Evolutionary conservation across 2,797 vertebrate genomes (phyloP).

Genomic region (Gallinago nigripennis): DNA sequence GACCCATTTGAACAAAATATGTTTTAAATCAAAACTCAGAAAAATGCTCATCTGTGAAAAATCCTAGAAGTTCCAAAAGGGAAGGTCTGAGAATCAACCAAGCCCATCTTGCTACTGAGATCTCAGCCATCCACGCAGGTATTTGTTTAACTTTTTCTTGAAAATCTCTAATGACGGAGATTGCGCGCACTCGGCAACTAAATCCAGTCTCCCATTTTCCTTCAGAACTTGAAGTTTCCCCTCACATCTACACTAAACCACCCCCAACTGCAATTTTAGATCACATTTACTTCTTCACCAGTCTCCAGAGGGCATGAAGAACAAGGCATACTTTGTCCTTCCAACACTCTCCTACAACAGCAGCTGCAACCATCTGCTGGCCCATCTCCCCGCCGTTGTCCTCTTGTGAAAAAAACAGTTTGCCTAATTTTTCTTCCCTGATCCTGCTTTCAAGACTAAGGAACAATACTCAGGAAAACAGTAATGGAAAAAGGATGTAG

Average conservation of each 20-base stretch:
- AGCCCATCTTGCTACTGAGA: not conserved
- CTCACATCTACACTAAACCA: not conserved
- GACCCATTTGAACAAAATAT: not conserved
- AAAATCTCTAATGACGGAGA: not conserved
- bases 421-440: not conserved
- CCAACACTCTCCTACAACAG: not conserved
- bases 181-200: not conserved
- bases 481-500: not conserved
- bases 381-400: not conserved
- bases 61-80: not conserved
- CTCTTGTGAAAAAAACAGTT: not conserved
- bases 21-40: not conserved
- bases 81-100: not conserved
- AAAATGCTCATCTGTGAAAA: not conserved
- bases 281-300: not conserved
- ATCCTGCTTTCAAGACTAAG: not conserved
- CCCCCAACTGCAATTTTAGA: not conserved
- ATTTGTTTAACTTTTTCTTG: not conserved
- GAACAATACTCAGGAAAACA: not conserved
- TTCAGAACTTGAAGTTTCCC: not conserved
- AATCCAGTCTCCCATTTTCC: not conserved
- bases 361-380: not conserved
- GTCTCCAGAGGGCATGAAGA: rapidly evolving
- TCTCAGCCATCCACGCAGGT: not conserved
- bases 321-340: rapidly evolving